These are phyloP conservation scores for Aphaenogaster rudis DNA, from an alignment of 1,140 invertebrate species.

Conservation along the genomic window DNA sequence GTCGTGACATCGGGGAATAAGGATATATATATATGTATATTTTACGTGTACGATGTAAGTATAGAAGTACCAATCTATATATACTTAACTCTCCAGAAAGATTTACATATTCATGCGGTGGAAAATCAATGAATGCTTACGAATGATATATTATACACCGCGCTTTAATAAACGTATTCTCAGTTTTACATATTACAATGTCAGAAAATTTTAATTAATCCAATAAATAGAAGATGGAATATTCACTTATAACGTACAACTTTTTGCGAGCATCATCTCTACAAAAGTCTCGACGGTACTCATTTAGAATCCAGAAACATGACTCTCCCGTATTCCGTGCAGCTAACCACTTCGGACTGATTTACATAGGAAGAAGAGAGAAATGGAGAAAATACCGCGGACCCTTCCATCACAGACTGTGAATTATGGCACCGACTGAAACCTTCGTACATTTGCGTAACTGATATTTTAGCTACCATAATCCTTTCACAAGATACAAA, in stretches of 20 bases:
- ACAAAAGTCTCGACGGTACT: background rate
- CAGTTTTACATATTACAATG: background rate
- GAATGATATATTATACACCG: background rate
- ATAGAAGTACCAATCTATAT: background rate
- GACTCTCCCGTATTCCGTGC: slow-evolving; percentile 21
- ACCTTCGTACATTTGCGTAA: slow-evolving; percentile 1
- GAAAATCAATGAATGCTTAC: slow-evolving; percentile 16
- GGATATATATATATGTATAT: background rate
- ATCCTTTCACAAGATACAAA: slow-evolving; percentile 1
- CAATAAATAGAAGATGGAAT: slow-evolving; percentile 4
- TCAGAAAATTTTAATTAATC: slow-evolving; percentile 35
- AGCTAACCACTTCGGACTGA: slow-evolving; percentile 35
- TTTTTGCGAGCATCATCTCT: slow-evolving; percentile 36
- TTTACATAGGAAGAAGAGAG: slow-evolving; percentile 56
- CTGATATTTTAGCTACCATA: slow-evolving; percentile 31
- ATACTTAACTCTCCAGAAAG: background rate
- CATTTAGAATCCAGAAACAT: slow-evolving; percentile 46
- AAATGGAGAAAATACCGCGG: slow-evolving; percentile 26
- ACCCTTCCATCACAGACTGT: slow-evolving; percentile 21
- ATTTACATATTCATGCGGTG: slow-evolving; percentile 40
- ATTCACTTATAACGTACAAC: slow-evolving; percentile 18
- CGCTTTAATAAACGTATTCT: slow-evolving; percentile 25
- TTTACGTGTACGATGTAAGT: background rate
- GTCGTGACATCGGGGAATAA: background rate
- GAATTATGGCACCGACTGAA: slow-evolving; percentile 22